These are phyloP conservation scores for Odontophorus gujanensis DNA, from an alignment of 2,113 vertebrate genomes.

Conservation along the genomic window DNA sequence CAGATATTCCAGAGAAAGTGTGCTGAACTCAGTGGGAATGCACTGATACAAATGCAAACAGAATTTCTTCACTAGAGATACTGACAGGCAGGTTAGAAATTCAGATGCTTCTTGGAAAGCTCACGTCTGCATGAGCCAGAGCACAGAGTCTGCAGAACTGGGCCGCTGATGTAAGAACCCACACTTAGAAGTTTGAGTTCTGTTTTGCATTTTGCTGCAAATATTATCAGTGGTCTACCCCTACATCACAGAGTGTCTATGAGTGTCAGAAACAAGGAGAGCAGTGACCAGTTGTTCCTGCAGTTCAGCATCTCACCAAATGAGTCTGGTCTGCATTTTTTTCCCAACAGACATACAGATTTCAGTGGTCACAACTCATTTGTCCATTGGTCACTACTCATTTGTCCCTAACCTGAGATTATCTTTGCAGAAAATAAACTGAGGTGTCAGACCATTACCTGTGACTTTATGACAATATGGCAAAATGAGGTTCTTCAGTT, in stretches of 20 bases:
- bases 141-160: not conserved
- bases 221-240: not conserved
- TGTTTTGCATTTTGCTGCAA: not conserved
- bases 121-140: not conserved
- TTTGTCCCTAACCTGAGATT: not conserved
- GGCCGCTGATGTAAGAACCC: not conserved
- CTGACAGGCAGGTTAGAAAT: not conserved
- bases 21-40: not conserved
- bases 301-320: not conserved
- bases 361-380: not conserved
- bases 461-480: not conserved
- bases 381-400: not conserved
- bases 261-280: not conserved
- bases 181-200: not conserved
- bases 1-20: not conserved
- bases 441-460: not conserved
- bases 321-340: not conserved
- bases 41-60: not conserved
- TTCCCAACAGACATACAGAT: rapidly evolving
- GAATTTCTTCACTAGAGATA: not conserved
- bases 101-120: not conserved
- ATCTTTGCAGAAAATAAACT: not conserved
- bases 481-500: not conserved
- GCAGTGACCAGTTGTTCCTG: not conserved
- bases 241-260: not conserved